phyloP scores from a whole-genome alignment of 2,113 vertebrate species.

The Chinchilla lanigera region DNA sequence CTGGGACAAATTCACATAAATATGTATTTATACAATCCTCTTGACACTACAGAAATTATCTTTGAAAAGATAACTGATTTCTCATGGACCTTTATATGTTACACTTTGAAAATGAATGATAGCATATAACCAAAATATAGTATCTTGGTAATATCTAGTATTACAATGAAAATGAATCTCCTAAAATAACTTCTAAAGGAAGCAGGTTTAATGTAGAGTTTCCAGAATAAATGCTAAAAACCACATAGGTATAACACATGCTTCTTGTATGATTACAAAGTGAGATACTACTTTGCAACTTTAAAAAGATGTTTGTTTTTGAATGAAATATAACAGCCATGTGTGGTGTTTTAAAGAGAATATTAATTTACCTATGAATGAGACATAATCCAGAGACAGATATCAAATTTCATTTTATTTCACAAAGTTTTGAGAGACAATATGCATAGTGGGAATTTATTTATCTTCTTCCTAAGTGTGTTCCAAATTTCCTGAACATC shows the following conservation, averaged over 20 bases:
- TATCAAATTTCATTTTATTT: not conserved
- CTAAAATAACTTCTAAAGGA: not conserved
- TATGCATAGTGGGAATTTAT: not conserved
- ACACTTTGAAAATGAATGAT: not conserved
- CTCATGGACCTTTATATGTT: not conserved
- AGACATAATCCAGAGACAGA: not conserved
- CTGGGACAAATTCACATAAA: not conserved
- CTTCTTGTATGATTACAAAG: not conserved
- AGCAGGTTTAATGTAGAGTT: not conserved
- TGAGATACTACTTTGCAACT: not conserved
- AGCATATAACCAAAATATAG: slow-evolving; percentile 8
- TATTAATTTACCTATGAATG: not conserved
- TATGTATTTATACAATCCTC: not conserved
- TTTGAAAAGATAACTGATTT: slow-evolving; percentile 1
- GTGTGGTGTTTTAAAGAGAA: not conserved
- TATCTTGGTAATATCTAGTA: not conserved
- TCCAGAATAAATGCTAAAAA: not conserved
- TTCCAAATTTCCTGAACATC: not conserved
- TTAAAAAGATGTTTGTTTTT: not conserved
- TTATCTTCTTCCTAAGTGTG: not conserved
- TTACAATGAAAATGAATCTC: not conserved
- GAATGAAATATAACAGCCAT: not conserved
- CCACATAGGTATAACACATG: not conserved
- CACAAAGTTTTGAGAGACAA: not conserved
- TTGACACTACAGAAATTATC: not conserved